Evolutionary conservation across 2,113 vertebrate genomes (phyloP).

Genomic region (Synchiropus splendidus): DNA sequence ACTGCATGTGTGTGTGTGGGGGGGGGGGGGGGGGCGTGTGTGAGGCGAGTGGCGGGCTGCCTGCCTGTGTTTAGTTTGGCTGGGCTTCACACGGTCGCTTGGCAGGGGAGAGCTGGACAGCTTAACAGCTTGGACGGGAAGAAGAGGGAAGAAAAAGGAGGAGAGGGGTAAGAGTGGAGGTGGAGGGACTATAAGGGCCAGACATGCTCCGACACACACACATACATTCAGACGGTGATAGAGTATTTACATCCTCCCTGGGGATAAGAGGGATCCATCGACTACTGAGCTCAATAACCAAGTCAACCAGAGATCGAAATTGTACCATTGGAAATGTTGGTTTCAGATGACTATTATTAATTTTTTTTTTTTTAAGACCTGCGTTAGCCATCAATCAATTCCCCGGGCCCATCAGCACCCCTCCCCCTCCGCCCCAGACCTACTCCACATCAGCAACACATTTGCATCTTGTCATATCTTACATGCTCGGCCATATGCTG

Average conservation of each 20-base stretch:
- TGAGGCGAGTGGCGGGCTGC: constrained; percentile 78
- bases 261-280: constrained; percentile 18
- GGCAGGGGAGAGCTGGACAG: constrained; percentile 79
- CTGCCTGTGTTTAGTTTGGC: constrained; percentile 95
- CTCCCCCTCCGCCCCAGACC: constrained; percentile 5
- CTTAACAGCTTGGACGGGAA: constrained; percentile 70
- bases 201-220: constrained; percentile 30
- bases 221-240: constrained; percentile 17
- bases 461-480: constrained; percentile 71
- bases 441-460: constrained; percentile 34
- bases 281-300: constrained; percentile 29
- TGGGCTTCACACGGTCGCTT: constrained; percentile 81
- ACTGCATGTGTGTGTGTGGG: constrained; percentile 16
- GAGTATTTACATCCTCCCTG: constrained; percentile 38
- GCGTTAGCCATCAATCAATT: constrained; percentile 7
- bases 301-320: constrained; percentile 31
- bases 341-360: background rate
- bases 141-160: constrained; percentile 42
- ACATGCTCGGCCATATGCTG: constrained; percentile 64
- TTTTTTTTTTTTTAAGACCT: constrained; percentile 9
- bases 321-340: constrained; percentile 6
- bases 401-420: constrained; percentile 14
- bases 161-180: constrained; percentile 36
- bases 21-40: constrained; percentile 36
- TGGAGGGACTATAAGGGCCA: constrained; percentile 49